Conservation (phyloP, 2,113 vertebrate genomes). For the Alethe castanea region DNA sequence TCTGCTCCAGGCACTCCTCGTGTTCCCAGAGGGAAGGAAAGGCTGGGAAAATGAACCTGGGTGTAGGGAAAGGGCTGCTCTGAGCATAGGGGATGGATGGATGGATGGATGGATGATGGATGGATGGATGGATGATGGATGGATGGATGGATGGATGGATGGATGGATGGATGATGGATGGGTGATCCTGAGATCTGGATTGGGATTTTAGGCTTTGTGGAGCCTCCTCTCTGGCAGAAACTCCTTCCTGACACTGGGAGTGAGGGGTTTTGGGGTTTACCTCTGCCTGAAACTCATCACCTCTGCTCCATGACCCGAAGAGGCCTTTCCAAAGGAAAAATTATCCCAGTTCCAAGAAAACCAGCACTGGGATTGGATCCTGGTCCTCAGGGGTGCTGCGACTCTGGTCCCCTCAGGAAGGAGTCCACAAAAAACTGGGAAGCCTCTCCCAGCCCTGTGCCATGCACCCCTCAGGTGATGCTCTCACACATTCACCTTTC, state of each 20-base stretch:
- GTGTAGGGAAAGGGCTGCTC: background rate
- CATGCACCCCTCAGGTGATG: background rate
- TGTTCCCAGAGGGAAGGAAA: background rate
- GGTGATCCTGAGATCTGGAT: background rate
- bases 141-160: background rate
- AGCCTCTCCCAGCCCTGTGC: background rate
- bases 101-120: background rate
- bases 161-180: no score
- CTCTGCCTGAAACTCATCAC: background rate
- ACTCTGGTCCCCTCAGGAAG: background rate
- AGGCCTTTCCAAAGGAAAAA: background rate
- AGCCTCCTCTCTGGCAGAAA: background rate
- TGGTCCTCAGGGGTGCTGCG: background rate
- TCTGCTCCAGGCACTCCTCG: background rate
- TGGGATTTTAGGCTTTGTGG: background rate
- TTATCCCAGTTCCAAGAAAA: fast-evolving
- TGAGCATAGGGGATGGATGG: background rate
- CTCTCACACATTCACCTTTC: background rate
- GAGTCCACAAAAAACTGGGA: background rate
- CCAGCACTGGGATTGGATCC: background rate
- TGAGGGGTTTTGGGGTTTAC: background rate
- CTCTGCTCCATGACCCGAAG: background rate
- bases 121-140: background rate
- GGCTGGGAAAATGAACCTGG: background rate
- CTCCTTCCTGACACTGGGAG: background rate